Evolutionary conservation across 2,888 invertebrate genomes (phyloP).

Genomic region (Eupelmus urozonus): DNA sequence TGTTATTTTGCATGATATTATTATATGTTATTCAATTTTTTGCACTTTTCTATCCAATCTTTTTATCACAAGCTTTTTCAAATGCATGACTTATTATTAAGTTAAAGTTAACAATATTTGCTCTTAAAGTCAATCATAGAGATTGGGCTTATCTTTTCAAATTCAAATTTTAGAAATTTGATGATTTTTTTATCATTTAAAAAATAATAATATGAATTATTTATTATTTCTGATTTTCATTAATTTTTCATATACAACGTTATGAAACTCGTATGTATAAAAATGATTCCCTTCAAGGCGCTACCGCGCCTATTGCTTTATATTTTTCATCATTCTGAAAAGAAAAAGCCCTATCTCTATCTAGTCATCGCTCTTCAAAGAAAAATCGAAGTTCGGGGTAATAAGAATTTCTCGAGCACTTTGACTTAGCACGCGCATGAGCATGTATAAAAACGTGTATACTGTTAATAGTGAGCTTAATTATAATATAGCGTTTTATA

Average conservation of each 20-base stretch:
- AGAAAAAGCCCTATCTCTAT: conserved; percentile 27
- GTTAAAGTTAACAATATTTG: conserved; percentile 42
- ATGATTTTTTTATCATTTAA: neutral
- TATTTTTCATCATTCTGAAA: neutral
- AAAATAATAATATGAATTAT: neutral
- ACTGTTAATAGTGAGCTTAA: conserved; percentile 78
- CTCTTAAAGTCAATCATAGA: conserved; percentile 42
- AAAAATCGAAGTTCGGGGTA: conserved; percentile 1
- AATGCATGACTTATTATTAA: conserved; percentile 50
- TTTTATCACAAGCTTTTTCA: conserved; percentile 56
- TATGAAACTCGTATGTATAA: neutral
- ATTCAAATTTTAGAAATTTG: neutral
- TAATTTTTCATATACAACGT: too few relatives aligned
- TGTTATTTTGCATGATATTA: conserved; percentile 48
- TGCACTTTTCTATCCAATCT: conserved; percentile 48
- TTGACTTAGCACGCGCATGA: conserved; percentile 70
- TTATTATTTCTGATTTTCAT: neutral
- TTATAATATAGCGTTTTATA: conserved; percentile 69
- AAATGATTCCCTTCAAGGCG: too few relatives aligned
- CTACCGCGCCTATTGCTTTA: neutral
- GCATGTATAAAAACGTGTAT: conserved; percentile 71
- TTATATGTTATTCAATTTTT: conserved; percentile 52
- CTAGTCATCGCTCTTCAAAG: conserved; percentile 7
- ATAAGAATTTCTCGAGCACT: conserved; percentile 68
- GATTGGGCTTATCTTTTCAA: conserved; percentile 30